Evolutionary conservation across 2,797 vertebrate species (phyloP), one percentile per base, ranked within the genome.

Genomic region (Eulemur albifrons): DNA sequence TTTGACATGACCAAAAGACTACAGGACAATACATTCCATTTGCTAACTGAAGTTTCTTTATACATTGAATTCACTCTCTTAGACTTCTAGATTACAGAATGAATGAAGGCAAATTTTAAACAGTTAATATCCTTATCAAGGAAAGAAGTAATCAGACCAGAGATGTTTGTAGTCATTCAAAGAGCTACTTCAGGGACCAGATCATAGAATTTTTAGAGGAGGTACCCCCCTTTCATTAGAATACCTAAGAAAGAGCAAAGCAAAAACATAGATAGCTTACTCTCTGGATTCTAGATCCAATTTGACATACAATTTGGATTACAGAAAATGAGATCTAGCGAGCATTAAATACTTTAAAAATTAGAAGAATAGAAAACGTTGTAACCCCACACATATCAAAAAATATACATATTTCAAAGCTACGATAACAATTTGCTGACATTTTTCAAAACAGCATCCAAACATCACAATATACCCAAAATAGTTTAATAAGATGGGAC

Each of bases 371-470:
- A 80, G 15, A 70, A 97, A 95, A 70, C 65, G 90, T n/a, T 75
- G 95, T 83, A 79, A 87, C 30, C 9, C 45, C 4, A 81, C 11
- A 75, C 1, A 81, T 63, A 48, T 20, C 45, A 92, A 73, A 92
- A 25, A 76, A 40, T 54, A 93, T 32, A 57, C 6, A 45, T 72
- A 79, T 90, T 65, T 84, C 38, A 45, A 95, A 77, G 40, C 67
- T 52, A 72, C 1, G 61, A 45, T 73, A 61, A 82, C 15, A 79
- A 89, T 76, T 75, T 35, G 35, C 15, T 75, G 75, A 89, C 20
- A 65, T 45, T 86, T 96, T 93, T 73, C 38, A 89, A 92, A 88
- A 85, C 21, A 83, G 35, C 20, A 70, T 75, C 12, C 43, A 94
- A 95, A 50, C 76, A 80, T 86, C 38, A 86, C 45, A 87, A 72